Percentiles rank a stretch among this genome's conserved stretches.
Evolutionary conservation across 2,888 invertebrate genomes (phyloP).

Genomic region (Drosophila multiciliata): DNA sequence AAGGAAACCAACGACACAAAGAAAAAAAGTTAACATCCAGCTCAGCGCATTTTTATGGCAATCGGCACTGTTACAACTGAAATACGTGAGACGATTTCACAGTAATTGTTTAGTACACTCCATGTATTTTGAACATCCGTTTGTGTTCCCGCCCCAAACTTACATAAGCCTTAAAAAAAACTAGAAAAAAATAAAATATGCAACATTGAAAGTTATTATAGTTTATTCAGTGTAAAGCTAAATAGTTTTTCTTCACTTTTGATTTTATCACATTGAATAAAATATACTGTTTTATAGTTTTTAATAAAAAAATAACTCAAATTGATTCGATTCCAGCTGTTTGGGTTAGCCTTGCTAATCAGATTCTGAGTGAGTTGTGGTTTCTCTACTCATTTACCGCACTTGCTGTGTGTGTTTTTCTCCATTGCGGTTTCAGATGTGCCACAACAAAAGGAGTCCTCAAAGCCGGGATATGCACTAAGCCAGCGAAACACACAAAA

Average conservation of each 20-base stretch:
- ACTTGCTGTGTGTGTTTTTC: conserved; percentile 22
- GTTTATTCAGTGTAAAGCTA: neutral
- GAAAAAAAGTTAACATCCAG: conserved; percentile 7
- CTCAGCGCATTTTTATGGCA: conserved; percentile 49
- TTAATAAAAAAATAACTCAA: neutral
- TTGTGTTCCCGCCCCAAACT: neutral
- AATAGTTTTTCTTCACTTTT: neutral
- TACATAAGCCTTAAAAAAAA: conserved; percentile 8
- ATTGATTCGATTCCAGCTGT: conserved; percentile 8
- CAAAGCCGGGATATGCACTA: conserved; percentile 18
- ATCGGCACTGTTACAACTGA: conserved; percentile 54
- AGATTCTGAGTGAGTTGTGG: conserved; percentile 6
- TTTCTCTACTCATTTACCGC: conserved; percentile 5
- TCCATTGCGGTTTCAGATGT: conserved; percentile 28
- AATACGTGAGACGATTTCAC: conserved; percentile 56
- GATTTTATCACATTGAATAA: neutral
- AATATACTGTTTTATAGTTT: neutral
- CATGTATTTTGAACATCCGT: conserved; percentile 31
- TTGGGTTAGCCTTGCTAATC: conserved; percentile 21
- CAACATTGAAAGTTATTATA: neutral
- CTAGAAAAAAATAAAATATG: neutral
- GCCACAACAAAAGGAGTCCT: conserved; percentile 54
- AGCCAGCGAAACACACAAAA: conserved; percentile 22
- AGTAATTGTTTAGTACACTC: conserved; percentile 17
- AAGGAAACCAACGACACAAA: conserved; percentile 9